Base-by-base conservation (phyloP, 2,888 invertebrate genomes). In the Sylvicola cinctus region DNA sequence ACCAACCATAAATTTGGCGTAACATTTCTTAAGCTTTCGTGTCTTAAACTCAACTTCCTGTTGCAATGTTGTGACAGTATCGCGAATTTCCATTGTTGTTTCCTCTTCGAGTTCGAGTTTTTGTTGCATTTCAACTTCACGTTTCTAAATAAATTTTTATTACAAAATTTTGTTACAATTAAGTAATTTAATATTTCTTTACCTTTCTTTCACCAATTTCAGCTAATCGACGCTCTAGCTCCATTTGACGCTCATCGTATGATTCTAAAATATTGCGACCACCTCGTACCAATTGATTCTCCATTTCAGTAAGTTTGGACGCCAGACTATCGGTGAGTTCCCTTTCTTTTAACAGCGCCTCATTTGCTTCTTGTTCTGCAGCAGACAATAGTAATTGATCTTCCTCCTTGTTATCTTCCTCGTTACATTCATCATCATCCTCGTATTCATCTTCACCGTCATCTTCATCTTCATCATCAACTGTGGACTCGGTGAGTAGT, bases 31-130 rank as follows among this genome's bases (percentile, higher is more conserved):
- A 35, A 95, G 58, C 55, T 93, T 61, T 47, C 80, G 83, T 16
- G 91, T 84, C 58, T 96, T 98, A 37, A 87, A 75, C 51, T 98
- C 96, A 2, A 96, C 91, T 60, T 96, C 95, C 53, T 93, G 93
- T 51, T 93, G 90, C 36, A 98, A 61, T 33, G 79, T 84, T 7
- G 83, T 72, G 50, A 85, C 95, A 0, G 90, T 93, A 49, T 81
- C 85, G 37, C 81, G 76, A 36, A 96, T 74, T 49, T 85, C 91
- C 32, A 80, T 65, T 11, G 90, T 83, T 12, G 80, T 84, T 52
- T 95, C 85, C 52, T 98, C 95, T 54, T 95, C 85, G 45, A 83
- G 64, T 49, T 96, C 93, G 34, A 98, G 65, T 50, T 79, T 75
- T 57, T 93, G 90, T 49, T 85, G 79, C 72, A 96, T 91, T 60